Conservation (phyloP, 2,113 vertebrate species). For the Ivindomyrus marchei region DNA sequence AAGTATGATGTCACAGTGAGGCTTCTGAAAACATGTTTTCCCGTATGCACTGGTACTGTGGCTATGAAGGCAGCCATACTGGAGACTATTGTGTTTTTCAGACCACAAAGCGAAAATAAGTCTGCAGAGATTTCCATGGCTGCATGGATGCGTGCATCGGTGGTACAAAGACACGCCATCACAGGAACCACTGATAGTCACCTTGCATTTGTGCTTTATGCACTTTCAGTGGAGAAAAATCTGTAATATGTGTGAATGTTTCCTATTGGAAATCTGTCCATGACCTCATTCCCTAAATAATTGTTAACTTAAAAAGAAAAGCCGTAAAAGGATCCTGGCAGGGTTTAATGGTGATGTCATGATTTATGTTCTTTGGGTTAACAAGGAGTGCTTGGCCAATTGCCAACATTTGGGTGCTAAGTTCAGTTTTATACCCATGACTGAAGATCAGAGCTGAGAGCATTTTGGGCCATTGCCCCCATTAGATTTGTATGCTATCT, state of each 20-base stretch:
- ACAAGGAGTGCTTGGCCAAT: not conserved
- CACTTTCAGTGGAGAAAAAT: not conserved
- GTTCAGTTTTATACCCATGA: not conserved
- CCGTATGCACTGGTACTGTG: constrained; percentile 40
- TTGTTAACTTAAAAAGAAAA: not conserved
- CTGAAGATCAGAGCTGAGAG: not conserved
- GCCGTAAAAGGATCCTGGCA: not conserved
- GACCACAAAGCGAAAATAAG: not conserved
- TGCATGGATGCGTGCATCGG: not conserved
- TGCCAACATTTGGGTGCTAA: not conserved
- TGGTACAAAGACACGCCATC: not conserved
- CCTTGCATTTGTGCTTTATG: not conserved
- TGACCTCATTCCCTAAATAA: not conserved
- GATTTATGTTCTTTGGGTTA: constrained; percentile 2
- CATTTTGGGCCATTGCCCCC: not conserved
- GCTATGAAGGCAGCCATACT: constrained; percentile 34
- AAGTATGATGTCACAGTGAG: constrained; percentile 34
- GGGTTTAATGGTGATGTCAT: not conserved
- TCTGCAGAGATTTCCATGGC: not conserved
- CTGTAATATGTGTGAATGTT: not conserved
- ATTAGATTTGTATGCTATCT: constrained; percentile 10
- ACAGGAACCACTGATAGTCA: not conserved
- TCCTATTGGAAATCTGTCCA: constrained; percentile 1
- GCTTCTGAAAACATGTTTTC: constrained; percentile 64
- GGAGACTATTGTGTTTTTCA: constrained; percentile 20